These are phyloP conservation scores for Drosophila miranda DNA, from an alignment of 1,140 invertebrate species.

Conservation along the genomic window DNA sequence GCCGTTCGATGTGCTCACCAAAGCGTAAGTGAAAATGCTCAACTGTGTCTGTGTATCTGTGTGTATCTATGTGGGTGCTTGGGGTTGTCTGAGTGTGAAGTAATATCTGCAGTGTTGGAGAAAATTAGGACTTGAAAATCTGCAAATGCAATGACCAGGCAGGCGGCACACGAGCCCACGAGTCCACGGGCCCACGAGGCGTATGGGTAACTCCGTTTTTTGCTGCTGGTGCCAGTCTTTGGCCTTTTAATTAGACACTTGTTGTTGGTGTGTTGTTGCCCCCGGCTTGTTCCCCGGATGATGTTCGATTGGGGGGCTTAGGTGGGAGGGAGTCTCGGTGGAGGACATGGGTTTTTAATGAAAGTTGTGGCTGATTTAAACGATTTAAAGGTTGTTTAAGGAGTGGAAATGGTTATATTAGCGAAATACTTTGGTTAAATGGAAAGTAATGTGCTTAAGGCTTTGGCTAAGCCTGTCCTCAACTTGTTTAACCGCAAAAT, in stretches of 20 bases:
- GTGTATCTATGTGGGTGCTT: no score
- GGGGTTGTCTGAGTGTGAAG: constrained; percentile 47
- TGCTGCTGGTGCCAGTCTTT: neutral
- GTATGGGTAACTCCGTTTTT: constrained; percentile 46
- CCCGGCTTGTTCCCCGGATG: constrained; percentile 5
- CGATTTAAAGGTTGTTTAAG: no score
- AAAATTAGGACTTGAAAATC: constrained; percentile 72
- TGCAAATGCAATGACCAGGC: constrained; percentile 43
- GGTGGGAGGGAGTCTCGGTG: no score
- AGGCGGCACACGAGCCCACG: no score
- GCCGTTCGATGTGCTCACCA: constrained; percentile 51
- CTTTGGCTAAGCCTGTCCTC: no score
- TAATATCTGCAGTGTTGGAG: constrained; percentile 48
- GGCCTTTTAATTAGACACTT: constrained; percentile 52
- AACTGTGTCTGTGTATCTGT: constrained; percentile 13
- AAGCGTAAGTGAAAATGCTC: constrained; percentile 69
- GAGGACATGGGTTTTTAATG: no score
- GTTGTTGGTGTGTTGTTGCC: neutral
- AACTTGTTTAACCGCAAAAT: no score
- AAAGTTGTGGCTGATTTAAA: no score
- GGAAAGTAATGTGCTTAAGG: no score
- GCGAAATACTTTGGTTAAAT: no score
- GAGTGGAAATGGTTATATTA: no score
- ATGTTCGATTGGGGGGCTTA: no score
- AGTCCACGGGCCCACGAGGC: constrained; percentile 26